These are phyloP conservation scores for Pitta sordida DNA, from an alignment of 2,113 vertebrate genomes.

Conservation along the genomic window DNA sequence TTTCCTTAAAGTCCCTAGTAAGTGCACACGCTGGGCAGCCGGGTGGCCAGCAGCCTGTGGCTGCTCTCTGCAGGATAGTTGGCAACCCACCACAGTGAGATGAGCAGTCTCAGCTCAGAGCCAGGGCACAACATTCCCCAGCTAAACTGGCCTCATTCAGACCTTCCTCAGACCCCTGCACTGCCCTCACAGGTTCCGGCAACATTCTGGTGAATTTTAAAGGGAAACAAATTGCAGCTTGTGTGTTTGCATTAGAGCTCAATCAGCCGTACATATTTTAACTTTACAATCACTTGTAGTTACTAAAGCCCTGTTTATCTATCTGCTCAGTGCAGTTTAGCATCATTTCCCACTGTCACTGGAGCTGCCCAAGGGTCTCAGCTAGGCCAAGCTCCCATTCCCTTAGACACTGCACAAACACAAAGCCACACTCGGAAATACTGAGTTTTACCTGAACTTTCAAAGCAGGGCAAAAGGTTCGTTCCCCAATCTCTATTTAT, in stretches of 20 bases:
- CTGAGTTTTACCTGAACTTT: not conserved
- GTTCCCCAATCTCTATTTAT: not conserved
- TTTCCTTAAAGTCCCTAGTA: not conserved
- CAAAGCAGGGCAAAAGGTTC: not conserved
- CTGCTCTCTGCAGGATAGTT: not conserved
- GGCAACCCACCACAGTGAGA: not conserved
- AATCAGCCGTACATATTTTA: fast-evolving
- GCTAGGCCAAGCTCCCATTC: not conserved
- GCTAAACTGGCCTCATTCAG: fast-evolving
- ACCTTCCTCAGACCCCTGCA: not conserved
- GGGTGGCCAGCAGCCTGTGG: not conserved
- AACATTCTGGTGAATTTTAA: not conserved
- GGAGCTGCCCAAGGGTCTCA: fast-evolving
- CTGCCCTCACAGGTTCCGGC: not conserved
- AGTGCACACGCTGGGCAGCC: not conserved
- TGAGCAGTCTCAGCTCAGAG: not conserved
- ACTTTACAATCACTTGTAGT: not conserved
- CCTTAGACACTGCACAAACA: no score
- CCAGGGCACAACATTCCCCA: fast-evolving
- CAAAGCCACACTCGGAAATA: not conserved
- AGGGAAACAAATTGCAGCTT: not conserved
- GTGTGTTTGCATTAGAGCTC: not conserved
- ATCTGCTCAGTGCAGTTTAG: not conserved
- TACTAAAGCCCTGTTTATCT: fast-evolving
- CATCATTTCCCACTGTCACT: not conserved